These are phyloP conservation scores for Synergus itoensis DNA, from an alignment of 2,888 invertebrate genomes.

Conservation along the genomic window DNA sequence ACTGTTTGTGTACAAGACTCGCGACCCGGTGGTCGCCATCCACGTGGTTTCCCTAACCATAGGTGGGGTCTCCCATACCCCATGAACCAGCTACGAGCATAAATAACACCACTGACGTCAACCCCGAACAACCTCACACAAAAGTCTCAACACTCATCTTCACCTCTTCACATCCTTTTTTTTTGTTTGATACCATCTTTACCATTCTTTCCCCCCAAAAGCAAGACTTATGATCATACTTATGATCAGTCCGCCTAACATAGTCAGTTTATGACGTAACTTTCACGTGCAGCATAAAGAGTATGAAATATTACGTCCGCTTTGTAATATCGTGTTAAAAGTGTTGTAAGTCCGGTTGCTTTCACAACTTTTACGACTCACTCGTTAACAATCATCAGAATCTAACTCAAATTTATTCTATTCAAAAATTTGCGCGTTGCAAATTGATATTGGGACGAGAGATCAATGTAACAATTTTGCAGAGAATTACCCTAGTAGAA, in stretches of 20 bases:
- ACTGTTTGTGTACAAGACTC: conserved; percentile 37
- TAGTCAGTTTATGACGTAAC: background rate
- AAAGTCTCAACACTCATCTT: conserved; percentile 10
- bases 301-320: conserved; percentile 11
- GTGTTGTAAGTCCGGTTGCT: background rate
- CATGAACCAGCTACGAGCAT: conserved; percentile 25
- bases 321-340: conserved; percentile 5
- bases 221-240: background rate
- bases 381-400: background rate
- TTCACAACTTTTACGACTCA: background rate
- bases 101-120: conserved; percentile 19
- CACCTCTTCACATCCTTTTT: background rate
- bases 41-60: conserved; percentile 54
- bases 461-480: background rate
- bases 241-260: background rate
- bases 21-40: conserved; percentile 51
- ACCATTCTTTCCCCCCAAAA: background rate
- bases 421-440: background rate
- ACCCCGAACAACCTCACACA: background rate
- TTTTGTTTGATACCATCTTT: background rate
- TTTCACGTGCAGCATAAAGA: background rate
- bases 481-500: no score
- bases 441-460: background rate
- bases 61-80: conserved; percentile 5
- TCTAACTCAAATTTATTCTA: background rate